Evolutionary conservation across 2,113 vertebrate species (phyloP), one percentile per base, ranked within the genome.

Genomic region (Rhegmatorhina hoffmannsi): DNA sequence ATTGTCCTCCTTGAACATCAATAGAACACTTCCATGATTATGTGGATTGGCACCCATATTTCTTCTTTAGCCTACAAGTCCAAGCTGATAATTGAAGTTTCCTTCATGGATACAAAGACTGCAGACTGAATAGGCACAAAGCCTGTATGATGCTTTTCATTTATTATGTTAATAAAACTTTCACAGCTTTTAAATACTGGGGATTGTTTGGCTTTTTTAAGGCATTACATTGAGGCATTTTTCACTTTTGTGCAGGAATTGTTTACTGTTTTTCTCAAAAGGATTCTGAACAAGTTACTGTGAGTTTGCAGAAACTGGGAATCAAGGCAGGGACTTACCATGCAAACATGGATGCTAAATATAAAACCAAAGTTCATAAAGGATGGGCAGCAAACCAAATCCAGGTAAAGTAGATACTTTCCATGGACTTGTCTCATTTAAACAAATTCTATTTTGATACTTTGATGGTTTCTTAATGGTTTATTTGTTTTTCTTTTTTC

Each of bases 251-350:
- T 93, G 52, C 97, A 99, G 99, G 99, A 68, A 99, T 99, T 49
- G 97, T 99, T 77, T 99, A 99, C 47, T 99, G 99, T 43, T 99
- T 99, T 96, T 99, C 99, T 91, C 99, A 99, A 97, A 99, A 99
- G 95, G 99, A 99, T 80, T 98, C 99, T 33, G 99, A 99, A 87
- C 96, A 97, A 18, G 97, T 99, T 78, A 98, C 99, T 2, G 38
- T 98, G 73, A 98, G 97, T 72, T 97, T 99, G 75, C 98, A 98
- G 96, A 98, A 98, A 82, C 67, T 97, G 56, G 98, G 98, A 63
- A 98, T 99, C 84, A 92, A 91, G 46, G 98, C 99, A 8, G 98
- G 98, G 47, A 97, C 98, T 8, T 99, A 99, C 94, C 99, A 99
- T 25, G 98, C 98, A 56, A 99, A 99, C 92, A 98, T 99, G 99